phyloP scores from a whole-genome alignment of 37 sponge, comb jelly and placozoan genomes.

The Spongilla lacustris region DNA sequence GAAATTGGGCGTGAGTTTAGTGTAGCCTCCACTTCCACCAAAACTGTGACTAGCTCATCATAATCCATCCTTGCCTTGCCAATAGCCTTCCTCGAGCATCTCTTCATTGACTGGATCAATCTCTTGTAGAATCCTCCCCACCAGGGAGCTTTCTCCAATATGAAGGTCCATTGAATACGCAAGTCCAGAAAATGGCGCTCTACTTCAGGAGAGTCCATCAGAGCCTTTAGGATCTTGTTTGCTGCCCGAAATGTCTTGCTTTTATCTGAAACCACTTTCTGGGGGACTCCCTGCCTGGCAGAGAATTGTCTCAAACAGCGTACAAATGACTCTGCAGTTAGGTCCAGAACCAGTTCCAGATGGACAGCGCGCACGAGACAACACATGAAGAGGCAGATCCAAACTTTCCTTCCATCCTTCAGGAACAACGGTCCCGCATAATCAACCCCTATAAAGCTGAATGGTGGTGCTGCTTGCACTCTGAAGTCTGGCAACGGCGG shows the following conservation, averaged over 20 bases:
- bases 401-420: background rate
- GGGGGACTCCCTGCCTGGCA: conserved; percentile 16
- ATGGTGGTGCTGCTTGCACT: conserved; percentile 4
- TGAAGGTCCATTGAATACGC: background rate
- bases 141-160: background rate
- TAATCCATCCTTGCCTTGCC: background rate
- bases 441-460: conserved; percentile 7
- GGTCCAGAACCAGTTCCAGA: conserved; percentile 5
- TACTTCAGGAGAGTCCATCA: background rate
- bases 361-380: conserved; percentile 27
- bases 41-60: background rate
- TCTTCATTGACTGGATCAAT: background rate
- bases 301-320: conserved; percentile 20
- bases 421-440: conserved; percentile 14
- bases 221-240: background rate
- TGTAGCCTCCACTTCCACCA: conserved; percentile 31
- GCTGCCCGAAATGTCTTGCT: conserved; percentile 23
- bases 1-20: conserved; percentile 45
- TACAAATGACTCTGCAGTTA: conserved; percentile 10
- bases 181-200: background rate
- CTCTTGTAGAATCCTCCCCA: background rate
- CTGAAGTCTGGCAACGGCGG: conserved; percentile 24
- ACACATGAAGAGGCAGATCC: conserved; percentile 27
- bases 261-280: conserved; percentile 24
- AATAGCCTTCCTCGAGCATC: background rate